A percentile compares a stretch with the other conserved stretches of the same genome.
Conservation (phyloP, 2,888 invertebrate genomes). For the Dryococelus australis region DNA sequence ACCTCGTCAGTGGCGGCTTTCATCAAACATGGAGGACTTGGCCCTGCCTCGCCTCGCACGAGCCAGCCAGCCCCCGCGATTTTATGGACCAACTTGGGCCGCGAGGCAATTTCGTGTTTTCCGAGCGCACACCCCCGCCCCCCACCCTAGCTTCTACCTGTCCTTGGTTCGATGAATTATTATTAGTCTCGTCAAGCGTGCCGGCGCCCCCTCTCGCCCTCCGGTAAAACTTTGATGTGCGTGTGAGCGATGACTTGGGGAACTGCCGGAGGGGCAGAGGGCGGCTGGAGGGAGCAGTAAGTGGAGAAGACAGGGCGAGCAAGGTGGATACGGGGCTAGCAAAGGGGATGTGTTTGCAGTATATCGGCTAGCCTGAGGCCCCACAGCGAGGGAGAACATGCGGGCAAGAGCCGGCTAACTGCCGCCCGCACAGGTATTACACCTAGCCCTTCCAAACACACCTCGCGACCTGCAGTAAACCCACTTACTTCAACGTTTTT, state of each 20-base stretch:
- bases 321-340: neutral
- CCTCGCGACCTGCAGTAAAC: no score
- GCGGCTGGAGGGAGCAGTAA: neutral
- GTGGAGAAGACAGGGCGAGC: neutral
- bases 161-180: conserved; percentile 30
- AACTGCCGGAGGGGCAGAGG: neutral
- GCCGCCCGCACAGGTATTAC: neutral
- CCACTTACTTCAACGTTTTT: no score
- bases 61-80: neutral
- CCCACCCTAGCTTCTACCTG: neutral
- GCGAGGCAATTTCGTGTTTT: conserved; percentile 11
- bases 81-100: neutral
- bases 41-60: neutral
- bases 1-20: neutral
- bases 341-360: conserved; percentile 23
- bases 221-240: neutral
- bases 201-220: neutral
- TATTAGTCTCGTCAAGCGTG: conserved; percentile 7
- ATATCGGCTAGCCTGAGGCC: conserved; percentile 27
- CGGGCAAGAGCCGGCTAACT: neutral
- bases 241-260: neutral
- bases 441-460: neutral
- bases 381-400: neutral
- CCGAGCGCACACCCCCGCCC: neutral
- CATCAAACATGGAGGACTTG: neutral